Percentiles rank a stretch among this genome's conserved stretches.
Conservation (phyloP, 2,797 vertebrate genomes). For the Argyrosomus regius region DNA sequence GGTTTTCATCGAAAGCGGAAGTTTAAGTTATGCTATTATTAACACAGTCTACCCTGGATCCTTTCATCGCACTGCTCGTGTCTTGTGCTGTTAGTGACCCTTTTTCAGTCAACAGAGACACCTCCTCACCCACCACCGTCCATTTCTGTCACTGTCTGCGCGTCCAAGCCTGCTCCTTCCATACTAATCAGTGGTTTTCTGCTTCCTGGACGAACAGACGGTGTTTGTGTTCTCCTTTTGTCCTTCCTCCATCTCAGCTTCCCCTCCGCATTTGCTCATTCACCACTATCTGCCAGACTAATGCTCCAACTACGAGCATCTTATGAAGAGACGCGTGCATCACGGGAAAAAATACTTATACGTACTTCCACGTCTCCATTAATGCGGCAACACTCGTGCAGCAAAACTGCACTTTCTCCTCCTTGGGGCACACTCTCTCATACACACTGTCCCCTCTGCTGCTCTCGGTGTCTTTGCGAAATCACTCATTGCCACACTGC, state of each 20-base stretch:
- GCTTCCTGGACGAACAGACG: constrained; percentile 58
- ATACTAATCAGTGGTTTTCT: constrained; percentile 67
- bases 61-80: constrained; percentile 23
- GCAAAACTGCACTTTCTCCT: constrained; percentile 4
- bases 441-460: constrained; percentile 37
- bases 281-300: constrained; percentile 10
- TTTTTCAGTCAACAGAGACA: constrained; percentile 29
- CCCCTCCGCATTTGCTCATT: constrained; percentile 3
- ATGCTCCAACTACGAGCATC: background rate
- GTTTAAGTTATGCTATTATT: constrained; percentile 63
- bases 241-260: constrained; percentile 40
- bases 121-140: background rate
- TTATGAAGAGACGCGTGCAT: background rate
- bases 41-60: constrained; percentile 22
- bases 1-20: constrained; percentile 61
- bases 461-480: constrained; percentile 62
- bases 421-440: constrained; percentile 12
- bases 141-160: constrained; percentile 12
- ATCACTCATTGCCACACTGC: constrained; percentile 76
- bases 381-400: background rate
- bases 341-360: background rate
- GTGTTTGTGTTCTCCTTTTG: constrained; percentile 65
- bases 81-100: constrained; percentile 14
- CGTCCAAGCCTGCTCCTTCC: constrained; percentile 31
- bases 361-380: constrained; percentile 32